Base-by-base conservation (phyloP, 2,113 vertebrate genomes). In the Hypanus sabinus region DNA sequence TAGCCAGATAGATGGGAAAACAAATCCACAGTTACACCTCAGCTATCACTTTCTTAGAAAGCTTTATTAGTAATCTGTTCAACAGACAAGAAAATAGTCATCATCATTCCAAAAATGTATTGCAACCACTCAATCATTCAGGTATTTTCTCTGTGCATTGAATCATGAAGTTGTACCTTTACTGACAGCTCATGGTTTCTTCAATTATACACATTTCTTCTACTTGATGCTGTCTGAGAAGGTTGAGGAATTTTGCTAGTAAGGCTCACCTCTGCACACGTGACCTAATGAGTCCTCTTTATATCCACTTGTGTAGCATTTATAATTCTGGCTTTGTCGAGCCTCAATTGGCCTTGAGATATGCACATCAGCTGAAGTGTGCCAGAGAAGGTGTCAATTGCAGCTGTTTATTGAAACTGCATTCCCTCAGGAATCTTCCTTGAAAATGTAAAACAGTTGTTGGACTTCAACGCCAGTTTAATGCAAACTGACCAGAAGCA, bases 41-140 rank as follows among this genome's bases (percentile, higher is more conserved):
- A 90, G 57, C 85, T 90, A 33, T 90, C 60, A 7, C 60, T 90
- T 90, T 33, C 60, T 33, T 18, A 20, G 60, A 90, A 62, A 65
- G 57, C 62, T 90, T 90, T 90, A 90, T 90, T 90, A 7, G 60
- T n/a, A 90, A 90, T 90, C 85, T 65, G n/a, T 33, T 65, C 57
- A 65, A 62, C 60, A 90, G 60, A 65, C n/a, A 33, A 68, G 38
- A 62, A 81, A 81, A 90, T 65, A 90, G 30, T 27, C 85, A 68
- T 90, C 14, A 65, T 68, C 60, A 90, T 68, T 62, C 85, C 60
- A 68, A 62, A 65, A 33, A 90, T 65, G 85, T 65, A 33, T 90
- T 90, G 85, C 85, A 20, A n/a, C 30, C 60, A 90, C 60, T 60
- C 60, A 90, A 65, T 90, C 60, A 33, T 68, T 90, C 85, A 55